Percentiles rank a stretch among this genome's conserved stretches.
Evolutionary conservation across 2,797 vertebrate genomes (phyloP).

Genomic region (Gymnocypris eckloni): DNA sequence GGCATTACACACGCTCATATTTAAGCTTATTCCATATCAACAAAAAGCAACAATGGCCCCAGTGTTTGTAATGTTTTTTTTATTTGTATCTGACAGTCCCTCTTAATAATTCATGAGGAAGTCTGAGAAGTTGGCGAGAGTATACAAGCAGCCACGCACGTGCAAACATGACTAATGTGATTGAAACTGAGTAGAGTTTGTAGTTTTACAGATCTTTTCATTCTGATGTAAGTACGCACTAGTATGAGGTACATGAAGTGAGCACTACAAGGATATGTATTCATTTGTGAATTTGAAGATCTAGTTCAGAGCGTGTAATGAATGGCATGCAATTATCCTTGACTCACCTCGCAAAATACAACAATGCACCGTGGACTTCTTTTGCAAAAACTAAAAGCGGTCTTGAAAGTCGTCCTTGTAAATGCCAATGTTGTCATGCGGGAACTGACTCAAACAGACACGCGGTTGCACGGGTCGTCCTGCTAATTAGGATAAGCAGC

Average conservation of each 20-base stretch:
- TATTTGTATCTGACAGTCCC: background rate
- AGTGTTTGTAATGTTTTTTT: background rate
- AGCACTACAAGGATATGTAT: background rate
- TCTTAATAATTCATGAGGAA: background rate
- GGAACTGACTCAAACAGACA: conserved; percentile 39
- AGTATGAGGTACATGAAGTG: background rate
- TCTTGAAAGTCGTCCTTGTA: background rate
- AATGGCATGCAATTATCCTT: background rate
- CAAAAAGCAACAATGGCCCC: background rate
- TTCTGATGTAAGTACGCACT: background rate
- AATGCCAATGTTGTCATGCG: conserved; percentile 14
- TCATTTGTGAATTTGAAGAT: background rate
- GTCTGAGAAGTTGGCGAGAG: background rate
- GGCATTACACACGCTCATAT: background rate
- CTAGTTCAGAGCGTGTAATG: background rate
- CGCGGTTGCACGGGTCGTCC: conserved; percentile 10
- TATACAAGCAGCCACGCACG: background rate
- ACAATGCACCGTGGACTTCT: background rate
- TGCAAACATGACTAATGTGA: background rate
- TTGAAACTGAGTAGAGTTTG: background rate
- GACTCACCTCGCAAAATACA: background rate
- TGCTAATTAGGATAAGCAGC: conserved; percentile 38
- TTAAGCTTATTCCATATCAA: conserved; percentile 10
- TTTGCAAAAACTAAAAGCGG: conserved; percentile 4
- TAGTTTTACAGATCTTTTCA: background rate